phyloP scores from a whole-genome alignment of 2,113 vertebrate genomes.

The Herpailurus yagouaroundi region DNA sequence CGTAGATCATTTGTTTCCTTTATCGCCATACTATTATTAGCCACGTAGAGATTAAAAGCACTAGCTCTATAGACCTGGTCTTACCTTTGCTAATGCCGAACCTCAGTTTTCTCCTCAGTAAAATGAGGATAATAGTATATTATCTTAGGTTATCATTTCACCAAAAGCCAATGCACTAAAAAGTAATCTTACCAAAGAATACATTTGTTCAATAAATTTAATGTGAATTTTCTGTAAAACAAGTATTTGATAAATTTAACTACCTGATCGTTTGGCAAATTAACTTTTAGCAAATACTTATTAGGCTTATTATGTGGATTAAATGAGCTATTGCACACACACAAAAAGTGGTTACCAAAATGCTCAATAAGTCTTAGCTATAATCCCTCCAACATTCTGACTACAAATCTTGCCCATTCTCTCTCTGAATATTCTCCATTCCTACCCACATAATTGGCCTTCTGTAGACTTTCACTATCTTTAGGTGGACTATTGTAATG shows the following conservation, averaged over 20 bases:
- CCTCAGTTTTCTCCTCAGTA: background rate
- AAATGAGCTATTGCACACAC: background rate
- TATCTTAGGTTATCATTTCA: background rate
- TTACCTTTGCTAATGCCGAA: background rate
- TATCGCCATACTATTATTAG: background rate
- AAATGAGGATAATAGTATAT: background rate
- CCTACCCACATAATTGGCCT: background rate
- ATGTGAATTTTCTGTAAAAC: constrained; percentile 23
- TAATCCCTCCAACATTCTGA: background rate
- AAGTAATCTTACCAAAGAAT: constrained; percentile 33
- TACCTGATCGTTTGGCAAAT: background rate
- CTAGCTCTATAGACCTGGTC: background rate
- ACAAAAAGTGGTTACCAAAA: background rate
- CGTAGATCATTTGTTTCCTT: background rate
- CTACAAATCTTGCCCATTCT: background rate
- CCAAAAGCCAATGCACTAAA: background rate
- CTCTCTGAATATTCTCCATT: background rate
- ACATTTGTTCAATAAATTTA: background rate
- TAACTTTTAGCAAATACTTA: background rate
- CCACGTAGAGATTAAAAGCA: background rate
- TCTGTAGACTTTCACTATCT: background rate
- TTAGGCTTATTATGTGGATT: background rate
- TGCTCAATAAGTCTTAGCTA: background rate
- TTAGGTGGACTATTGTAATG: background rate
- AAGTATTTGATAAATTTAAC: constrained; percentile 15